phyloP scores from a whole-genome alignment of 1,140 invertebrate genomes.

The Acromyrmex echinatior region DNA sequence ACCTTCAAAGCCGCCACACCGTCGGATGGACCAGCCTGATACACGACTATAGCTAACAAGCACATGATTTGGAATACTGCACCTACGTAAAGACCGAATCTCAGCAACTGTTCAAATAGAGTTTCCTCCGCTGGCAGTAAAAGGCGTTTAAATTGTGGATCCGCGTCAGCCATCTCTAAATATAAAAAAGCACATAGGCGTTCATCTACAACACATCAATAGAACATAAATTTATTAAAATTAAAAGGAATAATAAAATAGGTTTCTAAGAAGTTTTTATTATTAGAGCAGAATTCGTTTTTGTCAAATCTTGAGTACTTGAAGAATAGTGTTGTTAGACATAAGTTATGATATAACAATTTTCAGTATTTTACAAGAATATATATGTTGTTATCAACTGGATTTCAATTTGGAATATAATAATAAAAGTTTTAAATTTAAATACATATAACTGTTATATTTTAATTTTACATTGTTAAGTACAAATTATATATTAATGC shows the following conservation, averaged over 20 bases:
- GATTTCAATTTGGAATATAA: too few species aligned
- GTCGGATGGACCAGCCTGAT: constrained; percentile 83
- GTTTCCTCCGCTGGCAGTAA: constrained; percentile 84
- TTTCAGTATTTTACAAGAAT: too few species aligned
- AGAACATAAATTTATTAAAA: neutral
- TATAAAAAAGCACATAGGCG: neutral
- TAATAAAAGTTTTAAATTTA: too few species aligned
- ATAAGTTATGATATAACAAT: too few species aligned
- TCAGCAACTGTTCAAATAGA: constrained; percentile 83
- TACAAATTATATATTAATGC: too few species aligned
- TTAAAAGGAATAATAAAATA: neutral
- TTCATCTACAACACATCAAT: neutral
- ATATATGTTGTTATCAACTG: too few species aligned
- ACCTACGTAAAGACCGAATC: constrained; percentile 85
- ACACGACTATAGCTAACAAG: constrained; percentile 83
- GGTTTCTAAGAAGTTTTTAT: neutral
- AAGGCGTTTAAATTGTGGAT: constrained; percentile 84
- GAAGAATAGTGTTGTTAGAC: too few species aligned
- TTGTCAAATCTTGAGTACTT: too few species aligned
- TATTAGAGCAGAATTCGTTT: too few species aligned
- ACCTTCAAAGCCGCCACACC: constrained; percentile 84
- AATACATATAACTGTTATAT: too few species aligned
- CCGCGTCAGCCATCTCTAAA: constrained; percentile 81
- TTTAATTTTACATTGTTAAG: too few species aligned
- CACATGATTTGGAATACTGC: constrained; percentile 85